A percentile compares a stretch with the other conserved stretches of the same genome.
Conservation (phyloP, 2,113 vertebrate species). For the Larimichthys polyactis region DNA sequence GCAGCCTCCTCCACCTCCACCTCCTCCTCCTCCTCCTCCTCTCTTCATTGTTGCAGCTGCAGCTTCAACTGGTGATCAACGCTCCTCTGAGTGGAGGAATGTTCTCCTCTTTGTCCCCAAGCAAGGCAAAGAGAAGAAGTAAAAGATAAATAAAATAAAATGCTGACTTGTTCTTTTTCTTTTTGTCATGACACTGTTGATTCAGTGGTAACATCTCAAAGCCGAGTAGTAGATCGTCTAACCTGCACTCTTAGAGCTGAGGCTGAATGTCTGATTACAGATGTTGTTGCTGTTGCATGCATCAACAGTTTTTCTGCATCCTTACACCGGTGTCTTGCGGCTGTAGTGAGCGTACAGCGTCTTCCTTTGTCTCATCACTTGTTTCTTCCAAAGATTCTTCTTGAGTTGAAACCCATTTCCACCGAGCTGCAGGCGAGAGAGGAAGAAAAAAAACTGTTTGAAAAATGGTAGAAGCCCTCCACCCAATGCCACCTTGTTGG, state of each 20-base stretch:
- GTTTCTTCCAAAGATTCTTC: not conserved
- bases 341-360: not conserved
- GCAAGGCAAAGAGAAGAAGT: not conserved
- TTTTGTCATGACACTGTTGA: not conserved
- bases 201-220: not conserved
- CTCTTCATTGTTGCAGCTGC: conserved; percentile 26
- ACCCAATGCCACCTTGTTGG: conserved; percentile 47
- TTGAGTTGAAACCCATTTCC: conserved; percentile 50
- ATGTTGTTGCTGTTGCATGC: not conserved
- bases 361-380: conserved; percentile 30
- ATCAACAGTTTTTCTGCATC: not conserved
- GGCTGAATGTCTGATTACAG: not conserved
- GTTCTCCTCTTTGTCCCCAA: conserved; percentile 72
- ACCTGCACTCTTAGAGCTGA: not conserved
- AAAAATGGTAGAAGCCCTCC: conserved; percentile 52
- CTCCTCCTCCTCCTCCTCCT: too few relatives aligned
- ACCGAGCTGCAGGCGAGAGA: conserved; percentile 37
- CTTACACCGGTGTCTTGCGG: not conserved
- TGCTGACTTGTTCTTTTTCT: not conserved
- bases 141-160: not conserved
- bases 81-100: conserved; percentile 49
- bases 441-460: conserved; percentile 22
- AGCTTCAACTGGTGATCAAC: conserved; percentile 18
- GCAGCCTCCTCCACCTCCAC: not conserved
- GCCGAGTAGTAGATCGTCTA: not conserved